Evolutionary conservation across 2,113 vertebrate genomes (phyloP).

Genomic region (Podarcis cretensis): DNA sequence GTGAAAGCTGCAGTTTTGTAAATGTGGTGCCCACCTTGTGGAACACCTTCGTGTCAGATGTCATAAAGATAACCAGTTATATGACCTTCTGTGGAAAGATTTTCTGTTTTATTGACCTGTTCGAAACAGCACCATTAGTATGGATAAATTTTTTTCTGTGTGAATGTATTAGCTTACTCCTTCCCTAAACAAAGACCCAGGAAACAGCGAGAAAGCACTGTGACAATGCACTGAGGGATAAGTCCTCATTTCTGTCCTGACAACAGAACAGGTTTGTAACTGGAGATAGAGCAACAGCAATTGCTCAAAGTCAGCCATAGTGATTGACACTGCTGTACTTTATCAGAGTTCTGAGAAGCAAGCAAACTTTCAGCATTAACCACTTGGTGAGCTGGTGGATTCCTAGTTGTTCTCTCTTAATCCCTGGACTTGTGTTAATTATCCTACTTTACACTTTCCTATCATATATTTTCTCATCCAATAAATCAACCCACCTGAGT

Average conservation of each 20-base stretch:
- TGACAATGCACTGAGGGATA: neutral
- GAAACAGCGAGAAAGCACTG: neutral
- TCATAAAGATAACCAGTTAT: too few species aligned
- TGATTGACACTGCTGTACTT: too few species aligned
- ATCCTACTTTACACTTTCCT: neutral
- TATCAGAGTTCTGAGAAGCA: too few species aligned
- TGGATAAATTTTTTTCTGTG: neutral
- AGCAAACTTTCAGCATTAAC: too few species aligned
- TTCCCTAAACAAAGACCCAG: neutral
- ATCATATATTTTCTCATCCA: neutral
- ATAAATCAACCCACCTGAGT: neutral
- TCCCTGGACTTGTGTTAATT: neutral
- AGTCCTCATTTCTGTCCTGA: neutral
- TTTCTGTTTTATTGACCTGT: neutral
- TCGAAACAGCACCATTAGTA: neutral
- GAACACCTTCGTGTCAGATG: too few species aligned
- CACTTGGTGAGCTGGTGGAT: too few species aligned
- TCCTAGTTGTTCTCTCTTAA: neutral
- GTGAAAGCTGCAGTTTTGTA: neutral
- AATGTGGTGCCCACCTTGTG: too few species aligned
- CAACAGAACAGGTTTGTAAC: neutral
- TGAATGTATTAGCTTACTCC: neutral
- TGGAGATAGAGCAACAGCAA: neutral
- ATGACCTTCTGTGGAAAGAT: too few species aligned
- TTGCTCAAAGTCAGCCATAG: too few species aligned